Evolutionary conservation across 2,797 vertebrate genomes (phyloP).

Genomic region (Fratercula arctica): DNA sequence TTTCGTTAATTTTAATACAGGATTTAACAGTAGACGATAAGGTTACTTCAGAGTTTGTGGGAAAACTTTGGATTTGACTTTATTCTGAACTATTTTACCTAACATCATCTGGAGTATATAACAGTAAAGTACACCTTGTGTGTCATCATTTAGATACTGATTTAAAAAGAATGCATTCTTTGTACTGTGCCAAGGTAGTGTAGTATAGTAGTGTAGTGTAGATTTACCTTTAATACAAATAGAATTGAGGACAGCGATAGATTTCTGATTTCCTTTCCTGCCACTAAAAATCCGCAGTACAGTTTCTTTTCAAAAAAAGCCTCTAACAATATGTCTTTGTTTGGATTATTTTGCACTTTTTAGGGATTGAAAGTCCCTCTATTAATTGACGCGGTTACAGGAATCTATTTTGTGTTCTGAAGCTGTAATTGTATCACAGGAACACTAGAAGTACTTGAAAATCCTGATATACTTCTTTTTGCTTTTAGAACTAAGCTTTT

Average conservation of each 20-base stretch:
- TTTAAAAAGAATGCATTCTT: not conserved
- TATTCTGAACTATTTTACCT: not conserved
- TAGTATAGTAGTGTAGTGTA: not conserved
- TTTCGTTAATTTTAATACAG: not conserved
- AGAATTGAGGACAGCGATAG: not conserved
- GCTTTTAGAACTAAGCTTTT: not conserved
- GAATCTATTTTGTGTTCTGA: not conserved
- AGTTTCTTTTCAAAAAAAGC: not conserved
- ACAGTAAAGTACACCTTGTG: not conserved
- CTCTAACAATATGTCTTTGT: not conserved
- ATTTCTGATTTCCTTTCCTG: not conserved
- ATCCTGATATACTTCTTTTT: not conserved
- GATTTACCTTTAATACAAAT: not conserved
- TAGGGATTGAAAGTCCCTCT: not conserved
- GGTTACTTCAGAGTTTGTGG: not conserved
- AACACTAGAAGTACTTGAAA: not conserved
- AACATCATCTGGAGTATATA: not conserved
- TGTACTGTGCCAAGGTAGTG: not conserved
- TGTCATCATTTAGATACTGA: not conserved
- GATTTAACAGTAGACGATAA: not conserved
- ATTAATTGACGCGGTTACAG: not conserved
- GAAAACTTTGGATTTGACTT: not conserved
- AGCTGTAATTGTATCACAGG: not conserved
- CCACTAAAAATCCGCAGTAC: not conserved
- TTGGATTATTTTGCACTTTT: not conserved